Base-by-base conservation (phyloP, 53 echinoderm and acorn worm genomes). In the Crossaster papposus region DNA sequence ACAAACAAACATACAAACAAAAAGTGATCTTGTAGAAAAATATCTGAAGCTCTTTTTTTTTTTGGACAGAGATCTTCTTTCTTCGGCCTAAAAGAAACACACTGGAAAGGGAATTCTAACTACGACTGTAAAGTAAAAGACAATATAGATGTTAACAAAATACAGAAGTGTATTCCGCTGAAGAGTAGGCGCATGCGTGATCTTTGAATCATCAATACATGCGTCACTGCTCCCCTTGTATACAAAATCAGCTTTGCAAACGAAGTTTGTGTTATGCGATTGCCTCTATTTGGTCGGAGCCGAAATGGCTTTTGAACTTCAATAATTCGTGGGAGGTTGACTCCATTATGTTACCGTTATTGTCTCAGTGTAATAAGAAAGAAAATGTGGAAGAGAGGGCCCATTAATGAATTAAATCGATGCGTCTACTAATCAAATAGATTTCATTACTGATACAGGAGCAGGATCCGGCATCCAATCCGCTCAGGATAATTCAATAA, bases 341-440 rank as follows among this genome's bases (percentile, higher is more conserved):
- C 83, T 65, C 35, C 24, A 20, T 51, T 50, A 72, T 72, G n/a
- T n/a, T 53, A 54, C 72, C 72, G 78, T 53, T 84, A 84, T 84
- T 72, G 84, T 54, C 72, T 84, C 44, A 52, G 20, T 51, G 72
- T 26, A 84, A 74, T 28, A 20, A 1, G 18, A 30, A 44, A 51
- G 29, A 53, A 62, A 77, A 87, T 7, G 44, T 44, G 44, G 44
- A 44, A 82, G 55, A 72, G 64, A 63, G 85, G 85, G 52, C 76
- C 87, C 87, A 72, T 87, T 87, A 87, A 87, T 87, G 87, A 87
- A 87, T 87, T 87, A 77, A 87, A 87, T 87, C 87, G 87, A 87
- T 77, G 87, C 76, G 72, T 87, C 87, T 76, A 29, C 87, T 87
- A 72, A 87, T 87, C 54, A 87, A 87, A 87, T 87, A 53, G 51